Evolutionary conservation across 2,113 vertebrate genomes (phyloP).

Genomic region (Nannobrachium achirus): DNA sequence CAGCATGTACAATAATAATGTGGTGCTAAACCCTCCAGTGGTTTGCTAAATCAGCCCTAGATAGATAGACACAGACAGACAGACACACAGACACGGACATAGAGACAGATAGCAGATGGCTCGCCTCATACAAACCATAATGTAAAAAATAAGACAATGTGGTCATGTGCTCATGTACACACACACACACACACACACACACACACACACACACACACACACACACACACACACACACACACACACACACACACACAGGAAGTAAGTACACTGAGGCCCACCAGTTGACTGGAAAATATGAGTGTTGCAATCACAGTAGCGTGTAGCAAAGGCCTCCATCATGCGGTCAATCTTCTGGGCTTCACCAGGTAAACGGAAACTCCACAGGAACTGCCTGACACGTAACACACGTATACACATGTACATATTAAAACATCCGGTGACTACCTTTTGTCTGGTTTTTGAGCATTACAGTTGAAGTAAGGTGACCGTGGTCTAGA

Average conservation of each 20-base stretch:
- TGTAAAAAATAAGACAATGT: neutral
- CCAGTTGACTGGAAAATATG: conserved; percentile 92
- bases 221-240: conserved; percentile 7
- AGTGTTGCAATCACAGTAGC: conserved; percentile 91
- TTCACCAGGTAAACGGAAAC: conserved; percentile 93
- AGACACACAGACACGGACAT: neutral
- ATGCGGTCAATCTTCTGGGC: conserved; percentile 98
- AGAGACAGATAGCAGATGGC: too few relatives aligned
- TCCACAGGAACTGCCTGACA: conserved; percentile 94
- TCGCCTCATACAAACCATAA: neutral
- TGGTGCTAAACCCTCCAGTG: too few relatives aligned
- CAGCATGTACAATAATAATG: too few relatives aligned
- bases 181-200: neutral
- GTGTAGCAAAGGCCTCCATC: conserved; percentile 93
- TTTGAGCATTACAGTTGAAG: too few relatives aligned
- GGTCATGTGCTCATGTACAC: neutral
- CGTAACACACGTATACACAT: neutral
- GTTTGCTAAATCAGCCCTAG: too few relatives aligned
- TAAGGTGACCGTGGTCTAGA: too few relatives aligned
- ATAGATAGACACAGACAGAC: neutral
- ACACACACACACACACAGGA: conserved; percentile 14
- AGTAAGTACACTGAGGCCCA: conserved; percentile 50
- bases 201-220: neutral
- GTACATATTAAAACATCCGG: too few relatives aligned
- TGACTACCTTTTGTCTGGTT: too few relatives aligned